Conservation (phyloP, 1,140 invertebrate species). For the Aphelinus atriplicis region DNA sequence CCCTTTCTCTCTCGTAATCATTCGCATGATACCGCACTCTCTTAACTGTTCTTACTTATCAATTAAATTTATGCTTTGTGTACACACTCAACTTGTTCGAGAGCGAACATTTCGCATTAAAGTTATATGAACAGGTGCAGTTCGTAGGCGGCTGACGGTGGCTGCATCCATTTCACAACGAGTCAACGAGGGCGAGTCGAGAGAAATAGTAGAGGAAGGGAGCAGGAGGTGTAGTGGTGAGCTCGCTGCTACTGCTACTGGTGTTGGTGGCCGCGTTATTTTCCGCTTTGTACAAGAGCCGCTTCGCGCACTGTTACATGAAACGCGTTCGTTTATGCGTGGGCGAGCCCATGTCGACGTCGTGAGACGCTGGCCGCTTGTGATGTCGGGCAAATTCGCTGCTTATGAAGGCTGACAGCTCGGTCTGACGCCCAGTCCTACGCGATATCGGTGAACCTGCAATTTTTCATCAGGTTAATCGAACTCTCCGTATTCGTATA, state of each 20-base stretch:
- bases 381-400: slow-evolving; percentile 81
- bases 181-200: not conserved
- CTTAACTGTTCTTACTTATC: slow-evolving; percentile 17
- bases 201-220: slow-evolving; percentile 5
- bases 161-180: not conserved
- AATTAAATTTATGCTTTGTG: not conserved
- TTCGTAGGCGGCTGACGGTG: not conserved
- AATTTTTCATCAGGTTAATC: slow-evolving; percentile 14
- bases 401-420: slow-evolving; percentile 80
- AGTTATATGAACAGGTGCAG: not conserved
- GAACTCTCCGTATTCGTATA: too few relatives aligned
- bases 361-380: slow-evolving; percentile 75
- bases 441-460: slow-evolving; percentile 59
- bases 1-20: not conserved
- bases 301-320: slow-evolving; percentile 65
- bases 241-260: not conserved
- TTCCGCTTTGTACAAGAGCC: not conserved
- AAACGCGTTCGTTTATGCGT: slow-evolving; percentile 72
- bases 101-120: slow-evolving; percentile 4
- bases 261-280: slow-evolving; percentile 2
- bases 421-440: slow-evolving; percentile 65
- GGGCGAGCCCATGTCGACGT: slow-evolving; percentile 76
- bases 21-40: not conserved
- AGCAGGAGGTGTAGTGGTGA: not conserved
- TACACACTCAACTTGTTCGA: not conserved